Base-by-base conservation (phyloP, 2,888 invertebrate genomes). In the Eupsilia transversa region DNA sequence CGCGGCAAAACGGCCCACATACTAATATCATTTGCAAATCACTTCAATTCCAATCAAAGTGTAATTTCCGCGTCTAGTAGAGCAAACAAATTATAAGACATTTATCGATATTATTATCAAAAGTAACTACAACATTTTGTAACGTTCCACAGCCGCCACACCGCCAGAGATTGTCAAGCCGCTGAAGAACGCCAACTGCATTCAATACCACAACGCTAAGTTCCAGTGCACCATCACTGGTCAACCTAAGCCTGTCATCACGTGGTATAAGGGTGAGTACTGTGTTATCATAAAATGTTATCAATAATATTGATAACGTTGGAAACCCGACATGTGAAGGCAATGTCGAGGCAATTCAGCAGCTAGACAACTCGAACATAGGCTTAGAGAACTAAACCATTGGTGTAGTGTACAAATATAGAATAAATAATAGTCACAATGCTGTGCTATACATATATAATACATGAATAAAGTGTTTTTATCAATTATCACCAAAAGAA, bases 161-260 rank as follows among this genome's bases (percentile, higher is more conserved):
- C 97, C 99, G 76, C 99, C 99, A 72, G 98, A 99, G 93, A 98
- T 99, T 89, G 97, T 98, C 61, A 98, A 98, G 91, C 98, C 98
- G 9, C 96, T 99, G 89, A 97, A 97, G 93, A 98, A 98, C 92
- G 98, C 98, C 30, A 98, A 98, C 94, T 99, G 98, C 90, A 98
- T 98, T 80, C 99, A 99, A 96, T 98, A 99, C 94, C 99, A 99
- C 96, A 98, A 98, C 91, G 99, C 99, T 52, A 98, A 98, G 93
- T 99, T 99, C 97, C 97, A 98, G 87, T 99, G 99, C 93, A 98
- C 98, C 79, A 99, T 99, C 89, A 97, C 97, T 75, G 99, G 99
- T 30, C 97, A 97, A 82, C 99, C 99, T 0, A 98, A 97, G 89
- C 99, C 99, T 38, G 98, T 97, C 56, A 98, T 99, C 88, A 98